Percentiles rank a stretch among this genome's conserved stretches.
These are phyloP conservation scores for Panopea generosa DNA, from an alignment of 2,888 invertebrate genomes.

Conservation along the genomic window DNA sequence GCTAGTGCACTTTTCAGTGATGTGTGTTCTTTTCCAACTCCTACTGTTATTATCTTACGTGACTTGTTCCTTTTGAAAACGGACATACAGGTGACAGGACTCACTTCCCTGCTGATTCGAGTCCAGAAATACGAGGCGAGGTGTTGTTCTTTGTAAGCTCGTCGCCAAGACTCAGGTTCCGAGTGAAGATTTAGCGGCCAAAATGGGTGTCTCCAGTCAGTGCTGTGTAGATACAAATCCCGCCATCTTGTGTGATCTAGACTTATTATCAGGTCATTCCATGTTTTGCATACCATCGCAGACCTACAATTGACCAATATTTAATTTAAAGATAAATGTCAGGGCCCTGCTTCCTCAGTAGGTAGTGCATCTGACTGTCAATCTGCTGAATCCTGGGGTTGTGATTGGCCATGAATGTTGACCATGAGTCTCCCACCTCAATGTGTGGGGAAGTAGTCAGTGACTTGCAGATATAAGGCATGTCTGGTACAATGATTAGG, in stretches of 20 bases:
- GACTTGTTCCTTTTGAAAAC: constrained; percentile 70
- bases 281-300: constrained; percentile 78
- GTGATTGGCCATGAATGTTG: no score
- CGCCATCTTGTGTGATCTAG: constrained; percentile 78
- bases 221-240: constrained; percentile 73
- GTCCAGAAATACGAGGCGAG: constrained; percentile 75
- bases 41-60: constrained; percentile 77
- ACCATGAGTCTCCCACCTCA: no score
- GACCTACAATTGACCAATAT: constrained; percentile 47
- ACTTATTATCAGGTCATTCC: constrained; percentile 77
- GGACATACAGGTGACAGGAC: constrained; percentile 67
- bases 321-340: no score
- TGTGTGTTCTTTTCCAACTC: constrained; percentile 71
- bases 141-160: constrained; percentile 76
- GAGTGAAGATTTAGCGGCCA: constrained; percentile 78
- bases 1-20: constrained; percentile 77
- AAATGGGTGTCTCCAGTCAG: constrained; percentile 78
- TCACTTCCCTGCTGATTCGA: constrained; percentile 46
- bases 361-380: no score
- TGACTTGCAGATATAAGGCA: no score
- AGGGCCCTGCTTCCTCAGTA: no score
- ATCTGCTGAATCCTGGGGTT: no score
- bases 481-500: no score
- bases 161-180: constrained; percentile 78
- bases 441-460: no score